phyloP scores from a whole-genome alignment of 2,797 vertebrate species.

The Coregonus sp. region DNA sequence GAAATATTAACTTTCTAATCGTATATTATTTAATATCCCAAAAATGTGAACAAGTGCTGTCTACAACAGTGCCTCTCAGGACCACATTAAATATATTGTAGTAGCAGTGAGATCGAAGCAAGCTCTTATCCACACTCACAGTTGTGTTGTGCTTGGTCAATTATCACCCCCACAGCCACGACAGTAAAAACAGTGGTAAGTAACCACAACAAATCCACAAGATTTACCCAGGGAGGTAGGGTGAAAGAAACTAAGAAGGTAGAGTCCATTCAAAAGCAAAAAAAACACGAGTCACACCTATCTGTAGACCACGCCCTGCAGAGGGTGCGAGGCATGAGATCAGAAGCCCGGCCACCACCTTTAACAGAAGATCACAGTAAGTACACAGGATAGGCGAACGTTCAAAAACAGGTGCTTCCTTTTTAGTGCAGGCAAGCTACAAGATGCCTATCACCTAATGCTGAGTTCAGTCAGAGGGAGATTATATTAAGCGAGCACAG shows the following conservation, averaged over 20 bases:
- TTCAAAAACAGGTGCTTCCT: not conserved
- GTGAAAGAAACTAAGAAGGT: not conserved
- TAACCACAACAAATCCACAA: not conserved
- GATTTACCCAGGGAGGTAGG: slow-evolving; percentile 29
- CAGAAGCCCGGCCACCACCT: not conserved
- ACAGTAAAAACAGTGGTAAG: not conserved
- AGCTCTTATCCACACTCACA: not conserved
- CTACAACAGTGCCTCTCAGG: not conserved
- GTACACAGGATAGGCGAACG: slow-evolving; percentile 11
- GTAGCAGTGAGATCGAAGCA: not conserved
- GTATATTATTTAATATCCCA: slow-evolving; percentile 54
- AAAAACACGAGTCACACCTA: slow-evolving; percentile 21
- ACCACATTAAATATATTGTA: not conserved
- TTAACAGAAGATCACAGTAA: slow-evolving; percentile 35
- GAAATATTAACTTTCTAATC: slow-evolving; percentile 53
- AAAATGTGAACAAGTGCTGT: slow-evolving; percentile 32
- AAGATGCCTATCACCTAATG: slow-evolving; percentile 19
- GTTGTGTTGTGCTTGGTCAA: not conserved
- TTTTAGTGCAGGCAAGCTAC: slow-evolving; percentile 10
- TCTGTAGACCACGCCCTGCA: slow-evolving; percentile 20
- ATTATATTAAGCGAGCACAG: slow-evolving; percentile 6
- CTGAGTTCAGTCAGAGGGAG: slow-evolving; percentile 6
- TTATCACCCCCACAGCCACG: not conserved
- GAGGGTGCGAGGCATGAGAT: not conserved
- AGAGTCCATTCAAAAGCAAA: not conserved